Conservation (phyloP, 2,113 vertebrate genomes). For the Equus quagga region DNA sequence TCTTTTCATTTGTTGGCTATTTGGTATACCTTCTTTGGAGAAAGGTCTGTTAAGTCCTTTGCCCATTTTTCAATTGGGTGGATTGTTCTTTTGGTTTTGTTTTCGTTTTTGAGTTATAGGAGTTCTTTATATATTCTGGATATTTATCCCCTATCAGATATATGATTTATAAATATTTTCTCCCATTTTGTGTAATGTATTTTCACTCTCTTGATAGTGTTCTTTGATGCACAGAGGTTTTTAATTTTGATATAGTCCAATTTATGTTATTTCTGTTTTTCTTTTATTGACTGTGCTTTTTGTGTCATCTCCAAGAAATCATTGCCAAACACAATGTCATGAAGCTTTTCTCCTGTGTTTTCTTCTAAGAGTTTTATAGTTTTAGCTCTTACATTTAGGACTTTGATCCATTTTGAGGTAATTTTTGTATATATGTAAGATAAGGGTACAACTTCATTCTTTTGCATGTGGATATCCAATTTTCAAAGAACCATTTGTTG, state of each 20-base stretch:
- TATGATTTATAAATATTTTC: background rate
- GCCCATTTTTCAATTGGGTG: background rate
- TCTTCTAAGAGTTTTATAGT: constrained; percentile 14
- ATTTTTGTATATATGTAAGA: background rate
- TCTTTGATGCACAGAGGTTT: background rate
- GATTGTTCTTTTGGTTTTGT: background rate
- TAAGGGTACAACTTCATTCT: background rate
- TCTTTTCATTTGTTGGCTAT: background rate
- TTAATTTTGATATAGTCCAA: background rate
- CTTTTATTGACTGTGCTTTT: background rate
- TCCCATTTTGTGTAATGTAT: background rate
- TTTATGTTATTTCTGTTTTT: background rate
- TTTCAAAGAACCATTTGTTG: background rate
- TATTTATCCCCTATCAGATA: background rate
- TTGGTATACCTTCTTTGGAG: background rate
- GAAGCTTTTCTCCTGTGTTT: background rate
- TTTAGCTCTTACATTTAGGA: background rate
- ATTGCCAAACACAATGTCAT: background rate
- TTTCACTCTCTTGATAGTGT: background rate
- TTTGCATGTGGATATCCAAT: background rate
- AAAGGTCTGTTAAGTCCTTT: background rate
- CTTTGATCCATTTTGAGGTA: constrained; percentile 7
- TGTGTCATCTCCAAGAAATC: background rate
- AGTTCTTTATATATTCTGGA: background rate
- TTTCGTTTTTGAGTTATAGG: background rate